Conservation (phyloP, 2,113 vertebrate species). For the Prunella fulvescens region DNA sequence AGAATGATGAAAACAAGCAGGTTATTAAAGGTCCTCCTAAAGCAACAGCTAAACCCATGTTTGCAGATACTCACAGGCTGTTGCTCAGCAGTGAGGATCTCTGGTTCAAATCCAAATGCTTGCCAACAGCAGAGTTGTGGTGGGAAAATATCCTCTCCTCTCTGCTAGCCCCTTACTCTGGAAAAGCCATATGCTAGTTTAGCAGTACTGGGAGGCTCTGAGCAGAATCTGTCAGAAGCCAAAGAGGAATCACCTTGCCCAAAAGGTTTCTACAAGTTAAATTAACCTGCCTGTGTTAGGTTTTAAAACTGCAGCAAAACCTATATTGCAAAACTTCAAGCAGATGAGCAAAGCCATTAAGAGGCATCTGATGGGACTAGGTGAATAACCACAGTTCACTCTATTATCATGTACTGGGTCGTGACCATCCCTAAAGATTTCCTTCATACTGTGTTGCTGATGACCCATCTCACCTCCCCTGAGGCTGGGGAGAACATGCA, state of each 20-base stretch:
- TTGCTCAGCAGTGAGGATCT: neutral
- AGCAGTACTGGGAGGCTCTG: neutral
- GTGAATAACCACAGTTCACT: neutral
- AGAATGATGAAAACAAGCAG: conserved; percentile 49
- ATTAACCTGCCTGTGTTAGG: neutral
- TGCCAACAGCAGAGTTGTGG: neutral
- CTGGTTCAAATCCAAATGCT: conserved; percentile 6
- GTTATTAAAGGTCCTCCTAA: conserved; percentile 57
- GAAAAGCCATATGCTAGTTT: neutral
- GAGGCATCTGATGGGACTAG: neutral
- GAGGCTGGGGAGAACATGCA: neutral
- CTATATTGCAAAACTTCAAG: neutral
- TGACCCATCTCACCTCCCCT: neutral
- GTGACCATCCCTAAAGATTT: neutral
- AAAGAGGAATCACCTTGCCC: neutral
- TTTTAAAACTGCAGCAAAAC: neutral
- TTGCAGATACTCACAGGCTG: conserved; percentile 42
- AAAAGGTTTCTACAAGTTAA: neutral
- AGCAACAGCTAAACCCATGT: neutral
- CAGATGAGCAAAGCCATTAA: neutral
- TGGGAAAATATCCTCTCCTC: neutral
- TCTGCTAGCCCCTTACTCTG: neutral
- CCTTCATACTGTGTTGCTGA: neutral
- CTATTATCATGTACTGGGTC: accelerated
- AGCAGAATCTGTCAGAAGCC: neutral